Evolutionary conservation across 2,888 invertebrate species (phyloP), one percentile per base, ranked within the genome.

Genomic region (Neoaliturus tenellus): DNA sequence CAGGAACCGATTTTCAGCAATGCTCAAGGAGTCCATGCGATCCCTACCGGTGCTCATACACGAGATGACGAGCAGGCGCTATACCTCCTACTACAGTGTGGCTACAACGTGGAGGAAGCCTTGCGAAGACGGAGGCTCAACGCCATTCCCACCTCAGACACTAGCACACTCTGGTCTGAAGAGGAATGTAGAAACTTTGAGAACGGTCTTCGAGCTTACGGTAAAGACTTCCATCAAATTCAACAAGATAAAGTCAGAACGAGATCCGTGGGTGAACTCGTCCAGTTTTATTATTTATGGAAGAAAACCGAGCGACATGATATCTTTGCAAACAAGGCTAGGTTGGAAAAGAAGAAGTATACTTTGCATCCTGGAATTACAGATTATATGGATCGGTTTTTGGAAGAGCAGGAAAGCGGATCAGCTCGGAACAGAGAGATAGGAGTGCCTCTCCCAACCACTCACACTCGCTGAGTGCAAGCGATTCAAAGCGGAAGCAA

Each of bases 261-360:
- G 83, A 93, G 99, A 87, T 97, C 98, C 10, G 98, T 99, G 62
- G 98, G 98, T 41, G 99, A 99, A 91, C 92, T 99, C 85, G 98
- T 99, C 17, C 98, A 99, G 90, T 99, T 99, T 92, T 97, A 97
- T 91, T 97, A 97, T 89, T 93, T 98, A 82, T 99, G 99, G 99
- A 99, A 99, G 91, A 99, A 99, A 91, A 99, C 99, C 33, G 99
- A 99, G 89, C 93, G 99, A 23, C 98, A 99, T 90, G 99, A 99
- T 91, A 95, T 92, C 23, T 93, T 93, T 90, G 98, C 98, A 0
- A 96, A 97, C 89, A 97, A 97, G 91, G 95, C 96, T 12, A 93
- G 97, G 78, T 90, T 98, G 87, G 98, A 98, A 89, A 98, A 98
- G 91, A 97, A 97, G 90, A 98, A 98, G 90, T 98, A 98, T 90